Conservation (phyloP, 2,113 vertebrate species). For the Halichoerus grypus region DNA sequence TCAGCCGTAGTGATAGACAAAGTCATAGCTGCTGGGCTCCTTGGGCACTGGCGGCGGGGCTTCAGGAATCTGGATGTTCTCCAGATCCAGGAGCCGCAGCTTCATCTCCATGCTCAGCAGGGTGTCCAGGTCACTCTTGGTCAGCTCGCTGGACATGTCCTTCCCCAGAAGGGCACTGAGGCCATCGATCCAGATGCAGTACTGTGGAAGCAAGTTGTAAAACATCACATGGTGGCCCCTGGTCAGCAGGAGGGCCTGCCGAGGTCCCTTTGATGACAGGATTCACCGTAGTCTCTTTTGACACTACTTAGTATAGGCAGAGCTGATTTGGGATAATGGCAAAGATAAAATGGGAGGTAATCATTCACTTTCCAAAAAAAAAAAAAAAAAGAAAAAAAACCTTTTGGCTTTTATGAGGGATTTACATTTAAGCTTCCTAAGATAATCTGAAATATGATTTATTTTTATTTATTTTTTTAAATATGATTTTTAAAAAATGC, state of each 20-base stretch:
- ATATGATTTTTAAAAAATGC: background rate
- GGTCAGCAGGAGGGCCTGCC: background rate
- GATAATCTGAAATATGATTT: background rate
- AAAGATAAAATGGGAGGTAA: background rate
- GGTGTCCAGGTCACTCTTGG: slow-evolving; percentile 97
- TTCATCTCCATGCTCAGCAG: slow-evolving; percentile 99
- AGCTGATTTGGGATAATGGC: background rate
- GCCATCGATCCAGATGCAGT: slow-evolving; percentile 98
- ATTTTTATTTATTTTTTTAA: background rate
- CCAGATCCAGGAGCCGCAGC: slow-evolving; percentile 97
- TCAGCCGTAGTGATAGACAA: slow-evolving; percentile 98
- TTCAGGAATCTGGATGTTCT: slow-evolving; percentile 97
- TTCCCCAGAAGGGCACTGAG: slow-evolving; percentile 96
- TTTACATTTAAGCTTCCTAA: background rate
- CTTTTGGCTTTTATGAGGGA: background rate
- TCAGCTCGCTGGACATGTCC: slow-evolving; percentile 98
- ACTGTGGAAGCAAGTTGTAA: slow-evolving; percentile 86
- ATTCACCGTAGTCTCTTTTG: background rate
- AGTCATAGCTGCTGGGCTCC: slow-evolving; percentile 99
- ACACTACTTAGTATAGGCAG: background rate
- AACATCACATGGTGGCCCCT: background rate
- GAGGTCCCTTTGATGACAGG: background rate
- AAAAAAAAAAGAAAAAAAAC: background rate
- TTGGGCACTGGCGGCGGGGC: slow-evolving; percentile 96
- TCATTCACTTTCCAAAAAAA: background rate